phyloP scores from a whole-genome alignment of 2,113 vertebrate genomes.

The Meriones unguiculatus region DNA sequence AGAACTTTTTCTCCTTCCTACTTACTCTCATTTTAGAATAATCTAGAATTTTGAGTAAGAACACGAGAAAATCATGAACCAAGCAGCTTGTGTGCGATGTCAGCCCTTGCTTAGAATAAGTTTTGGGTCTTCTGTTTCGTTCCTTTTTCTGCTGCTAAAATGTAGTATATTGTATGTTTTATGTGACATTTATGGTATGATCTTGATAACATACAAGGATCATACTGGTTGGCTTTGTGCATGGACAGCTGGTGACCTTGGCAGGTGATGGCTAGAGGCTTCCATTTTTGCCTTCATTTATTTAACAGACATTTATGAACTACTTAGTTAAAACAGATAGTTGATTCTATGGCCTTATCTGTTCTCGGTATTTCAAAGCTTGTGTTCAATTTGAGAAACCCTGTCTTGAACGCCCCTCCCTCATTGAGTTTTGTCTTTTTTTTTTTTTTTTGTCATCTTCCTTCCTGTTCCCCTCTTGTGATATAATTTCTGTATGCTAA shows the following conservation, averaged over 20 bases:
- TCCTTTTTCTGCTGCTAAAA: neutral
- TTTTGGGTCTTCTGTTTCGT: conserved; percentile 53
- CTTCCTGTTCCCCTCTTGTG: neutral
- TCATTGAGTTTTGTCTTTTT: neutral
- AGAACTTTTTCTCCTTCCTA: conserved; percentile 39
- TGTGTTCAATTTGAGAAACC: neutral
- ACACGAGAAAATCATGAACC: neutral
- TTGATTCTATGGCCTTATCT: neutral
- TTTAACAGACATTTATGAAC: neutral
- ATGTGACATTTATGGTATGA: conserved; percentile 33
- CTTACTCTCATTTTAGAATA: conserved; percentile 54
- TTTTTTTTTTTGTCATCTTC: neutral
- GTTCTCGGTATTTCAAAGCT: neutral
- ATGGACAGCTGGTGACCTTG: neutral
- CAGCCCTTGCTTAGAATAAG: neutral
- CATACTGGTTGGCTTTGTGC: neutral
- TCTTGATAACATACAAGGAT: conserved; percentile 10
- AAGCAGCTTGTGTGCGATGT: conserved; percentile 61
- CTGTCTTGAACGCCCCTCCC: neutral
- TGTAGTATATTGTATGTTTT: neutral
- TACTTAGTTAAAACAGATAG: neutral
- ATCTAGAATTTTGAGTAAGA: neutral
- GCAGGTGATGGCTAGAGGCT: neutral
- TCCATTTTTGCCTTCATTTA: neutral
- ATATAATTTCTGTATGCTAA: neutral